Evolutionary conservation across 2,797 vertebrate genomes (phyloP), one percentile per base, ranked within the genome.

Genomic region (Pteropus rufus): DNA sequence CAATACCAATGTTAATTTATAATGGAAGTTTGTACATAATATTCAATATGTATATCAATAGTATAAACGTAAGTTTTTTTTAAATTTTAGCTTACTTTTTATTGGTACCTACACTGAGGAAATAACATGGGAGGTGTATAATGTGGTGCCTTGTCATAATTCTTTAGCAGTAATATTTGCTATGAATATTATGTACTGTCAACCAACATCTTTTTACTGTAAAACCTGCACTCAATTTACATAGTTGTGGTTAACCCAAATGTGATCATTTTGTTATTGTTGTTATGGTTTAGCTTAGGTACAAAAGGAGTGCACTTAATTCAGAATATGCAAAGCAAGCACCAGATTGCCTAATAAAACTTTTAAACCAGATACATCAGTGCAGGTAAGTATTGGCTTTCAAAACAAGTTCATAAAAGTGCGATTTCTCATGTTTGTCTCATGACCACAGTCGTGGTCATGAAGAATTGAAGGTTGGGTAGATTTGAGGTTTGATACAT

Each of bases 361-460:
- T 99, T 86, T 96, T 99, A 89, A 98, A 93, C 80, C 98, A 98
- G 81, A 99, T 99, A 96, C 98, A 99, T 0, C 70, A 98, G 10
- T 98, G 98, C 96, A 99, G 99, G 99, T 99, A 97, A 97, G 84
- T 64, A 29, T 31, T 34, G 6, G 14, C 23, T 81, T 79, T 75
- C 54, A 29, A 75, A 82, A 18, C 34, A 26, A 80, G 15, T 2
- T 76, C 10, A 4, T 18, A 4, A n/a, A 34, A 24, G 18, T 31
- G 15, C 15, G 24, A 29, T 80, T 0, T 2, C 11, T 81, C 49
- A 18, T 24, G 7, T 34, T 56, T 52, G 5, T 90, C 16, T 79
- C 29, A 0, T 52, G 58, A 24, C 24, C 19, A 1, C 23, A 18
- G 5, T 26, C 36, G 29, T 15, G n/a, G 58, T 39, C 29, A 1